phyloP scores from a whole-genome alignment of 1,140 invertebrate genomes.

The Tetramorium alpestre region DNA sequence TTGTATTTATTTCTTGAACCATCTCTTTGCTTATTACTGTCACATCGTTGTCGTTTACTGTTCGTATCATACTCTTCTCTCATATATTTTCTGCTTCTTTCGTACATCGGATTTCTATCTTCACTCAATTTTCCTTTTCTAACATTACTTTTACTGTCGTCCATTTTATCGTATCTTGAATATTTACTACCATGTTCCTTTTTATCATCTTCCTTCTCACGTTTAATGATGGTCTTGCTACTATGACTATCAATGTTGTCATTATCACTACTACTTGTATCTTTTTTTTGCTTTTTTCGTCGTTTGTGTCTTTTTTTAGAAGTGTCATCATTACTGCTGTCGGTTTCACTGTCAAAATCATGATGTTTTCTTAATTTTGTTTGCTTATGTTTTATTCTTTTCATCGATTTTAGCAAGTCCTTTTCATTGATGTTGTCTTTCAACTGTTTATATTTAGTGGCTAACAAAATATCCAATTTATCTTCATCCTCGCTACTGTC shows the following conservation, averaged over 20 bases:
- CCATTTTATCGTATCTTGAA: slow-evolving; percentile 16
- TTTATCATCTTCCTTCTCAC: slow-evolving; percentile 13
- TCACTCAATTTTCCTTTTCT: slow-evolving; percentile 38
- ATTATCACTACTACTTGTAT: slow-evolving; percentile 64
- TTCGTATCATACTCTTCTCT: not conserved
- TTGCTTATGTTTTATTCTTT: slow-evolving; percentile 77
- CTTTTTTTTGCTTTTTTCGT: slow-evolving; percentile 64
- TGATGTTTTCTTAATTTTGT: slow-evolving; percentile 62
- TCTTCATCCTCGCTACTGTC: slow-evolving; percentile 78
- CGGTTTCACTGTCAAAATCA: slow-evolving; percentile 57
- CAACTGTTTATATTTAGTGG: slow-evolving; percentile 82
- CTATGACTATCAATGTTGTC: slow-evolving; percentile 39
- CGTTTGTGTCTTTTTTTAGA: slow-evolving; percentile 54
- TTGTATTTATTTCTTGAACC: slow-evolving; percentile 1
- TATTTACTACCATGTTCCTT: slow-evolving; percentile 40
- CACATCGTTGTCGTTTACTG: slow-evolving; percentile 12
- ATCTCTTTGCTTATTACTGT: not conserved
- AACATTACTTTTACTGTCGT: slow-evolving; percentile 29
- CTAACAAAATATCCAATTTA: slow-evolving; percentile 80
- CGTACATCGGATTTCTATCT: slow-evolving; percentile 44
- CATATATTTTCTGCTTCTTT: not conserved
- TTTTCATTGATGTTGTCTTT: slow-evolving; percentile 80
- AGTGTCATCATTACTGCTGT: slow-evolving; percentile 60
- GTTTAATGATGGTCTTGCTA: slow-evolving; percentile 39
- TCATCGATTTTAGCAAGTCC: slow-evolving; percentile 80